phyloP scores from a whole-genome alignment of 2,797 vertebrate species.

The Pseudochaenichthys georgianus region DNA sequence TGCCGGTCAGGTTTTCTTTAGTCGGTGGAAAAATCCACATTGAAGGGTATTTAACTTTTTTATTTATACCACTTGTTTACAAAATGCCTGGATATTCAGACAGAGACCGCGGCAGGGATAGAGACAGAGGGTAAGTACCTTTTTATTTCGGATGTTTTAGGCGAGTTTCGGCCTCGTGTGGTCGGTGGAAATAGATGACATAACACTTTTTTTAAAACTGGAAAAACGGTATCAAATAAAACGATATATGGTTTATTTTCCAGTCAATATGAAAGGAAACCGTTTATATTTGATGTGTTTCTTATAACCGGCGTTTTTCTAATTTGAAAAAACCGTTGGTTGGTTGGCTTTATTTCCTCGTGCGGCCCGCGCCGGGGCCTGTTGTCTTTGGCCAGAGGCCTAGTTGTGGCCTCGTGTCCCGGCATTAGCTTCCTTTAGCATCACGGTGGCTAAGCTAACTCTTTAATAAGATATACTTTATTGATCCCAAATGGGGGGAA shows the following conservation, averaged over 20 bases:
- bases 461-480: no score
- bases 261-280: accelerated
- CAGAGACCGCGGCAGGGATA: conserved; percentile 93
- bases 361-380: conserved; percentile 17
- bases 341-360: accelerated
- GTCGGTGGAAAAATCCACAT: background rate
- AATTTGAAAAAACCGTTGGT: accelerated
- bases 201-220: background rate
- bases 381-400: conserved; percentile 69
- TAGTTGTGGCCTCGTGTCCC: conserved; percentile 77
- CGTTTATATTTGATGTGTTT: accelerated
- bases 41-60: conserved; percentile 67
- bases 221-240: no score
- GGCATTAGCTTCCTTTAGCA: conserved; percentile 51
- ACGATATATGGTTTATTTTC: no score
- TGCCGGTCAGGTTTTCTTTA: conserved; percentile 28
- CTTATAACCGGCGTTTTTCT: accelerated
- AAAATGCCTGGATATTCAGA: conserved; percentile 95
- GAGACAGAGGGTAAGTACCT: conserved; percentile 89
- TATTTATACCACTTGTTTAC: conserved; percentile 65
- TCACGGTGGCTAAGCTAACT: background rate
- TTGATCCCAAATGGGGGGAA: no score
- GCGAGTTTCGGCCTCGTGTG: conserved; percentile 15
- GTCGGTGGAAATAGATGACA: conserved; percentile 52
- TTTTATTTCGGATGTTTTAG: background rate